Evolutionary conservation across 2,797 vertebrate species (phyloP).

Genomic region (Crax fasciolata): DNA sequence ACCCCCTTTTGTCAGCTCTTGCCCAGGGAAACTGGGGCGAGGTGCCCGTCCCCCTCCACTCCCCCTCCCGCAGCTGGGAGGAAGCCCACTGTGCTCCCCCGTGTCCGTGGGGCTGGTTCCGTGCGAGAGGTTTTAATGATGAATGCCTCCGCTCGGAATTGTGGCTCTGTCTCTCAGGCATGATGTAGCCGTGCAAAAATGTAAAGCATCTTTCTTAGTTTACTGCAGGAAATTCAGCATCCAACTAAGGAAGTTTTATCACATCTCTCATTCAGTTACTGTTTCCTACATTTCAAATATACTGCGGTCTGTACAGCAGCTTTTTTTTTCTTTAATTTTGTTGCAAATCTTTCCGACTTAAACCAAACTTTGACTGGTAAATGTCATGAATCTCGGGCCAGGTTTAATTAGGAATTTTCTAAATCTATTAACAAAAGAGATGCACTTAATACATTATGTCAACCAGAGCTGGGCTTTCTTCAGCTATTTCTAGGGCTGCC

Average conservation of each 20-base stretch:
- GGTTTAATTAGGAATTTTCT: conserved; percentile 76
- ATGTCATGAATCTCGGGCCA: conserved; percentile 61
- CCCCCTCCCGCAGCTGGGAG: rapidly evolving
- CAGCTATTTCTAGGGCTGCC: conserved; percentile 65
- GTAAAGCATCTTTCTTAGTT: conserved; percentile 72
- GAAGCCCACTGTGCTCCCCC: neutral
- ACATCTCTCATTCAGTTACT: conserved; percentile 68
- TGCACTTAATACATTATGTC: conserved; percentile 74
- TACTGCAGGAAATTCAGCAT: conserved; percentile 70
- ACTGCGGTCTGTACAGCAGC: conserved; percentile 34
- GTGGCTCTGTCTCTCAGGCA: conserved; percentile 39
- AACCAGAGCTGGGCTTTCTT: conserved; percentile 45
- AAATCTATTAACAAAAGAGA: conserved; percentile 74
- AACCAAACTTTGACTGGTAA: conserved; percentile 61
- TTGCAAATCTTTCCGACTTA: conserved; percentile 65
- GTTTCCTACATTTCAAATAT: conserved; percentile 76
- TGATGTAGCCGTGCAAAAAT: conserved; percentile 56
- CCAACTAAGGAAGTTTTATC: conserved; percentile 76
- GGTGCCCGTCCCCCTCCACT: neutral
- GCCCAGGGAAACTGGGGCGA: neutral
- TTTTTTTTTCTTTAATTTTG: conserved; percentile 72
- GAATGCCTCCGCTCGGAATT: conserved; percentile 54
- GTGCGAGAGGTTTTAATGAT: neutral
- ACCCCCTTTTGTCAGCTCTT: neutral
- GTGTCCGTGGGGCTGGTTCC: neutral